Evolutionary conservation across 1,140 invertebrate species (phyloP).

Genomic region (Helicoverpa zea): DNA sequence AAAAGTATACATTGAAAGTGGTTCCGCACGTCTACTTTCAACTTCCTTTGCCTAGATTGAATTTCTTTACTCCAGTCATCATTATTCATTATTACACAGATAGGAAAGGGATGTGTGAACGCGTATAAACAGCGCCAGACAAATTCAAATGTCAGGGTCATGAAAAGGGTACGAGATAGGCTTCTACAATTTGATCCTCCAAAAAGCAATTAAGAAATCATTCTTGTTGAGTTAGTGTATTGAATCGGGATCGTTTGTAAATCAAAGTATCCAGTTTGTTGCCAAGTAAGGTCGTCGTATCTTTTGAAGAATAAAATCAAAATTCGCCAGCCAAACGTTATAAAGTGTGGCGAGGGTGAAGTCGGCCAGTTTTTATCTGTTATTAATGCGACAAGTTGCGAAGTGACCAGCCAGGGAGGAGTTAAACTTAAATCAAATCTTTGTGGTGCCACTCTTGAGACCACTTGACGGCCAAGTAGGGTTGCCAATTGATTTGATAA

Average conservation of each 20-base stretch:
- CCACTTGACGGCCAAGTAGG: background rate
- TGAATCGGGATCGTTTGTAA: background rate
- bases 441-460: slow-evolving; percentile 26
- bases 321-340: slow-evolving; percentile 30
- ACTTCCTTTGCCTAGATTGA: slow-evolving; percentile 25
- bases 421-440: slow-evolving; percentile 42
- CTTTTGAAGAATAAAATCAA: slow-evolving; percentile 8
- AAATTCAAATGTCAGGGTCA: background rate
- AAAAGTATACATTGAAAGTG: slow-evolving; percentile 33
- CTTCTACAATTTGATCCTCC: too few relatives aligned
- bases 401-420: slow-evolving; percentile 26
- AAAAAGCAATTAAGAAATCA: background rate
- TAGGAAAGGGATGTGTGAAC: background rate
- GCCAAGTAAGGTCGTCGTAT: background rate
- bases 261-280: background rate
- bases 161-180: background rate
- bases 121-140: background rate
- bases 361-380: slow-evolving; percentile 37
- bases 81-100: background rate
- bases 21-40: slow-evolving; percentile 19
- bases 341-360: slow-evolving; percentile 15
- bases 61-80: slow-evolving; percentile 6
- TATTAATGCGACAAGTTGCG: slow-evolving; percentile 42
- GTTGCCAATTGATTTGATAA: slow-evolving; percentile 1
- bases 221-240: background rate